Base-by-base conservation (phyloP, 2,888 invertebrate species). In the Amphipoea oculea region DNA sequence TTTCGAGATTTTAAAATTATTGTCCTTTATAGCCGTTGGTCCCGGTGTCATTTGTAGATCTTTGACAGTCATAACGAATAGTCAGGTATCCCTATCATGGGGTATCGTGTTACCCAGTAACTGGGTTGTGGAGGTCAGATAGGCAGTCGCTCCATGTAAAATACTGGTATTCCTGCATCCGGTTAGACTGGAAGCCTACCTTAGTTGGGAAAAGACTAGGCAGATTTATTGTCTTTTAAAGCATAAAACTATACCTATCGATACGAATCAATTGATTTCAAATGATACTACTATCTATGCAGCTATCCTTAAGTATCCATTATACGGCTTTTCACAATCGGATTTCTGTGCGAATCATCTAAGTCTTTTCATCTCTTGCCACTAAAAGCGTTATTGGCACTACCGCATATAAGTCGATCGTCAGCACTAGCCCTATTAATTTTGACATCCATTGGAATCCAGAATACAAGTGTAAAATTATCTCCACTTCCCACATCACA, bases 401-500 rank as follows among this genome's bases (percentile, higher is more conserved):
- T 62, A 71, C 0, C n/a, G 6, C n/a, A 40, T 60, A 5, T 62
- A 4, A 63, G 17, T 62, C 3, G 45, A 65, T 45, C 23, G 9
- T n/a, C 17, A 12, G 4, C 7, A 17, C 17, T 29, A 48, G 17
- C 57, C 29, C 12, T 72, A 48, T 51, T 4, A 42, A 82, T 79
- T 84, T 70, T 80, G 40, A 85, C 51, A 73, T 70, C 54, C 60
- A 29, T 73, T 4, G 69, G 79, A 79, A 79, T 84, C 73, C 67
- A 86, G 63, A 82, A 76, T 68, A 78, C 51, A 51, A 70, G 65
- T 71, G 48, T 73, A 70, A 69, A 86, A 86, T 75, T 2, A 76
- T 66, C 71, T 73, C 51, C 5, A 45, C 69, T 86, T 86, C 76
- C 87, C 76, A 86, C 75, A 86, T 74, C 60, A 82, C 68, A 51